Percentiles rank a stretch among this genome's conserved stretches.
Evolutionary conservation across 1,140 invertebrate species (phyloP).

Genomic region (Drosophila sulfurigaster): DNA sequence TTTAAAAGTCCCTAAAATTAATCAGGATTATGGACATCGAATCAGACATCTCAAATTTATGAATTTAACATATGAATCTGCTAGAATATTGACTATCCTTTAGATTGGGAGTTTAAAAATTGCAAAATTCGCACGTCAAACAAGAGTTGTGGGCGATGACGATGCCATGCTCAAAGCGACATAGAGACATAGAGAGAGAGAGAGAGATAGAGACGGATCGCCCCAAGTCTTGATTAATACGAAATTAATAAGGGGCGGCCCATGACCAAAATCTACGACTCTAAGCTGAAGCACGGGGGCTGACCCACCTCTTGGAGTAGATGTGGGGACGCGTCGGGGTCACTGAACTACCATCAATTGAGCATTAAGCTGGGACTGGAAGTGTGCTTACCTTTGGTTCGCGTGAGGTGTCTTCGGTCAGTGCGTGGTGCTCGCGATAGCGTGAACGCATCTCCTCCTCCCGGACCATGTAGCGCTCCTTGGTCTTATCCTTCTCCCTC

Average conservation of each 20-base stretch:
- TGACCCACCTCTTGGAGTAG: neutral
- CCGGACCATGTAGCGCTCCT: constrained; percentile 78
- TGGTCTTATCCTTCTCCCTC: constrained; percentile 39
- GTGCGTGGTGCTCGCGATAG: constrained; percentile 75
- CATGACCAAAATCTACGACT: constrained; percentile 60
- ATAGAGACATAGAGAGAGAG: neutral
- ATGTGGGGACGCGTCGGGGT: constrained; percentile 24
- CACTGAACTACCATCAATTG: constrained; percentile 73
- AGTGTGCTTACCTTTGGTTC: constrained; percentile 79
- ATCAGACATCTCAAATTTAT: no score
- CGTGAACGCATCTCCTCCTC: constrained; percentile 83
- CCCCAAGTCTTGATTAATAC: constrained; percentile 72
- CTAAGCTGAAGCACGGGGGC: constrained; percentile 7
- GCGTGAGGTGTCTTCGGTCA: constrained; percentile 67
- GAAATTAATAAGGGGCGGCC: constrained; percentile 73
- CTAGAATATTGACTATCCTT: no score
- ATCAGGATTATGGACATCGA: no score
- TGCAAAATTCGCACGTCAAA: constrained; percentile 35
- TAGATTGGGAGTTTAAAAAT: constrained; percentile 10
- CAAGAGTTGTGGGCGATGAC: constrained; percentile 20
- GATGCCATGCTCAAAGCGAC: neutral
- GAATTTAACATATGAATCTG: no score
- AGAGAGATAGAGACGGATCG: constrained; percentile 24
- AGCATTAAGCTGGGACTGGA: constrained; percentile 48
- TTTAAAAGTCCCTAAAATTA: no score